Evolutionary conservation across 2,113 vertebrate species (phyloP).

Genomic region (Tautogolabrus adspersus): DNA sequence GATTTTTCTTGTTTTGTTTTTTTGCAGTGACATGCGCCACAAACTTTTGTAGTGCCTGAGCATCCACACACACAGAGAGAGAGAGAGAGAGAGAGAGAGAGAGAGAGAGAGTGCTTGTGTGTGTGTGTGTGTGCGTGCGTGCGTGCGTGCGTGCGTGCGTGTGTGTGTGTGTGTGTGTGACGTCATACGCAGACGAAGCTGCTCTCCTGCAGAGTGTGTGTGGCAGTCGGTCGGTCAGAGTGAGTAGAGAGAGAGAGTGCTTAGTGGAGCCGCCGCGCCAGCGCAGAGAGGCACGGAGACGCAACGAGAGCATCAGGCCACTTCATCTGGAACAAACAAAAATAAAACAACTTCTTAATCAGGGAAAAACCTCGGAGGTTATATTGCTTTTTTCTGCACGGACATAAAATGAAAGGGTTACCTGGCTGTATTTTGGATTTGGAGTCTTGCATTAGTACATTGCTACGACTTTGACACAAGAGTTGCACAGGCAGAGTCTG

Average conservation of each 20-base stretch:
- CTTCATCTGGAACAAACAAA: slow-evolving; percentile 23
- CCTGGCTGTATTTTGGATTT: slow-evolving; percentile 62
- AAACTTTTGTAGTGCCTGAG: too few relatives aligned
- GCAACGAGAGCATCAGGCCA: slow-evolving; percentile 55
- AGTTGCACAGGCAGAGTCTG: slow-evolving; percentile 46
- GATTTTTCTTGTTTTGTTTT: neutral
- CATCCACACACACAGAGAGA: too few relatives aligned
- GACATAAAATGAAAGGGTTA: slow-evolving; percentile 81
- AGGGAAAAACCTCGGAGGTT: neutral
- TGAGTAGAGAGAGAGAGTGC: slow-evolving; percentile 21
- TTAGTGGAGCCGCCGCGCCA: slow-evolving; percentile 47
- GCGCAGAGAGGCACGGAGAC: slow-evolving; percentile 71
- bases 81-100: too few relatives aligned
- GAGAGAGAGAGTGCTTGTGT: too few relatives aligned
- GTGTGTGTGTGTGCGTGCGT: too few relatives aligned
- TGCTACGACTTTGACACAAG: slow-evolving; percentile 64
- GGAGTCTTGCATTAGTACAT: slow-evolving; percentile 46
- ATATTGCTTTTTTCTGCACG: slow-evolving; percentile 27
- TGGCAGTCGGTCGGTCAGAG: slow-evolving; percentile 45
- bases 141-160: too few relatives aligned
- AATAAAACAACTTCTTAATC: slow-evolving; percentile 11
- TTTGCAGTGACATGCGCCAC: too few relatives aligned
- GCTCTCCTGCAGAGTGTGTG: slow-evolving; percentile 65
- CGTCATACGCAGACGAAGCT: slow-evolving; percentile 76
- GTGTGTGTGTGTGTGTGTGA: slow-evolving; percentile 61